phyloP scores from a whole-genome alignment of 2,888 invertebrate species.

The Eubasilissa splendida region DNA sequence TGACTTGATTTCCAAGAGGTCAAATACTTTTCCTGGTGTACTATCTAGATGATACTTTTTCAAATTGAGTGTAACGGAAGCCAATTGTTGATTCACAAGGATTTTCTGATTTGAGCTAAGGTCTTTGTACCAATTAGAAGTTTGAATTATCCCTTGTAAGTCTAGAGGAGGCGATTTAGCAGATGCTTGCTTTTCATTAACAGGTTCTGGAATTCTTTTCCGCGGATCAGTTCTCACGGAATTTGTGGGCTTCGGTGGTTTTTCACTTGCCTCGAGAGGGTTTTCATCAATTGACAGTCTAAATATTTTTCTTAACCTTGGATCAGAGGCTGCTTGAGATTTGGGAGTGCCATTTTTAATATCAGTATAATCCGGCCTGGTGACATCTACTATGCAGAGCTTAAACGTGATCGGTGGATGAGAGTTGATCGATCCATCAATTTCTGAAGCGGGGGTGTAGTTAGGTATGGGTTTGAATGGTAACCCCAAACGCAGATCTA shows the following conservation, averaged over 20 bases:
- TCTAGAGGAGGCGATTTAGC: constrained; percentile 67
- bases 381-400: constrained; percentile 76
- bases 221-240: constrained; percentile 70
- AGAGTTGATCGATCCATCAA: constrained; percentile 85
- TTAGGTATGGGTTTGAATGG: constrained; percentile 88
- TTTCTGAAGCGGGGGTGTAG: constrained; percentile 89
- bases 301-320: constrained; percentile 83
- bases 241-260: constrained; percentile 65
- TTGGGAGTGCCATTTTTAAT: constrained; percentile 80
- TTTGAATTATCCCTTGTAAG: constrained; percentile 77
- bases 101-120: constrained; percentile 82
- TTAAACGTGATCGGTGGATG: constrained; percentile 84
- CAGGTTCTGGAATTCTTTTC: constrained; percentile 67
- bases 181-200: constrained; percentile 49
- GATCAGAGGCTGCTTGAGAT: constrained; percentile 82
- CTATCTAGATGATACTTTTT: constrained; percentile 77
- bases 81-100: constrained; percentile 79
- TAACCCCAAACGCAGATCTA: constrained; percentile 82
- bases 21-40: constrained; percentile 71
- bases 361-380: constrained; percentile 83
- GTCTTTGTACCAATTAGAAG: constrained; percentile 80
- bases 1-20: constrained; percentile 70
- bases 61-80: constrained; percentile 74
- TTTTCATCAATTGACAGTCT: constrained; percentile 77
- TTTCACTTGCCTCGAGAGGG: constrained; percentile 73